Evolutionary conservation across 1,140 invertebrate species (phyloP), one percentile per base, ranked within the genome.

Genomic region (Hycleus cichorii): DNA sequence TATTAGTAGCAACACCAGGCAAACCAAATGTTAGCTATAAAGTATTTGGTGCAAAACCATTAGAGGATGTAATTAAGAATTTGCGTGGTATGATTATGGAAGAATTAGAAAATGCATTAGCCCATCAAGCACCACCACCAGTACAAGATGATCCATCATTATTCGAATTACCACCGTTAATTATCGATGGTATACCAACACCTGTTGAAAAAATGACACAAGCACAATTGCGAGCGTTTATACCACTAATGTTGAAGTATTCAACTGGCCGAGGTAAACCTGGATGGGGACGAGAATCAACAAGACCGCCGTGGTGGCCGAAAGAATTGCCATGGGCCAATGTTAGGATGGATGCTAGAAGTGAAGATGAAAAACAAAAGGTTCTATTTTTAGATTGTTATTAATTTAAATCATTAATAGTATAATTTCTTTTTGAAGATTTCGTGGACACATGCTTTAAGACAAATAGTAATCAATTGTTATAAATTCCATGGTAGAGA

Each of bases 201-300:
- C 95, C 94, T 2, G 93, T 98, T 0, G 95, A 98, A 76, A 97
- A 97, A 81, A 98, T 98, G 95, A 97, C 95, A 18, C 95, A 97
- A 75, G 95, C 95, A 39, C 95, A 97, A 74, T 77, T 98, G 42
- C 77, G 95, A 62, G 94, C 94, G 46, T 98, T 98, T 74, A 97
- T 98, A 66, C 95, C 95, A 43, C 82, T 97, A 56, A 98, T 98
- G 95, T 78, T 98, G 58, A 97, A 97, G 77, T 97, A 97, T 77
- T 97, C 94, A 1, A 97, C 95, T 52, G 91, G 95, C 1, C 78
- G 95, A 60, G 95, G 95, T 43, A 98, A 98, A 75, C 95, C 95
- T 26, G 95, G 95, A 11, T 98, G 95, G 95, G 95, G 95, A 0
- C 84, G 94, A 69, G 91, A 95, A 68, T 94, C 93, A 10, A 97